These are phyloP conservation scores for Napeogenes sylphis DNA, from an alignment of 2,888 invertebrate species.

Conservation along the genomic window DNA sequence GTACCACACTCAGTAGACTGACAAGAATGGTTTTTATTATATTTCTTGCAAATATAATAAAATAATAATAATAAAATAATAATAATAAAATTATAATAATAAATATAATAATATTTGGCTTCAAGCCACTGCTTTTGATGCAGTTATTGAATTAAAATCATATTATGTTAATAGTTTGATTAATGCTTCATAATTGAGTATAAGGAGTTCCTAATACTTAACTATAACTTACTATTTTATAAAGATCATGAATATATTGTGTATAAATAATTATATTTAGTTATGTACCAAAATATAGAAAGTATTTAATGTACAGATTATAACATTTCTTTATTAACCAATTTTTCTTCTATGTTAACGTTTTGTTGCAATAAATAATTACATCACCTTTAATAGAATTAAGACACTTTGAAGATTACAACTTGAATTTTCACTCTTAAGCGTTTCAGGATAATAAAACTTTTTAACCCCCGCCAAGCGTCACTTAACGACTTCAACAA, in stretches of 20 bases:
- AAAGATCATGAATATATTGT: too few species aligned
- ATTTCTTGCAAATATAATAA: constrained; percentile 14
- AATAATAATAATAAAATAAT: too few species aligned
- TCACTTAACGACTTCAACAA: background rate
- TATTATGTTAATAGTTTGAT: constrained; percentile 7
- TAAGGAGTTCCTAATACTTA: background rate
- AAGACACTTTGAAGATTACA: background rate
- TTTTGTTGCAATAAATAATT: background rate
- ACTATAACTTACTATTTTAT: too few species aligned
- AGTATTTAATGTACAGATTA: too few species aligned
- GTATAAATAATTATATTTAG: too few species aligned
- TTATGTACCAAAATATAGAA: too few species aligned
- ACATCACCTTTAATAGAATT: background rate
- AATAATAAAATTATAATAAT: too few species aligned
- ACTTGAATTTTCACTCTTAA: constrained; percentile 1
- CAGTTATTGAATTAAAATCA: constrained; percentile 21
- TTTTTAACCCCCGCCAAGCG: constrained; percentile 1
- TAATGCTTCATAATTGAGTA: constrained; percentile 5
- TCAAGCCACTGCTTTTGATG: constrained; percentile 27
- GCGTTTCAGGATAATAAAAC: background rate
- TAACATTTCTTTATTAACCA: too few species aligned
- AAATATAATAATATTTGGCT: constrained; percentile 14
- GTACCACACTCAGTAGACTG: constrained; percentile 22
- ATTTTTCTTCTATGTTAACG: too few species aligned
- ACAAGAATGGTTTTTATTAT: constrained; percentile 12